A percentile compares a stretch with the other conserved stretches of the same genome.
Evolutionary conservation across 2,797 vertebrate species (phyloP).

Genomic region (Myotis planiceps): DNA sequence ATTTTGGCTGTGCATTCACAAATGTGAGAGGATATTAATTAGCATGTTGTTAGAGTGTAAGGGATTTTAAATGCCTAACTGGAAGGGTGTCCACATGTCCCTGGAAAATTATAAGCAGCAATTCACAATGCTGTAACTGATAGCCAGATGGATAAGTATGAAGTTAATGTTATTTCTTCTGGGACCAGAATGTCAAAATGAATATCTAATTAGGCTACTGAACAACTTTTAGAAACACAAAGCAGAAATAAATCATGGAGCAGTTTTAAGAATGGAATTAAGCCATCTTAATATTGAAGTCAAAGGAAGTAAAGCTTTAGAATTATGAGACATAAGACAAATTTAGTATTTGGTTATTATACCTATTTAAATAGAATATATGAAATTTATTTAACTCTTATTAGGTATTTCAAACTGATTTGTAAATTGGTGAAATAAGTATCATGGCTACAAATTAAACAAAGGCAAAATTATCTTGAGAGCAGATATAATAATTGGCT

Average conservation of each 20-base stretch:
- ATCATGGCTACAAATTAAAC: background rate
- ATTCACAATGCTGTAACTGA: slow-evolving; percentile 82
- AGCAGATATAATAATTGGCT: background rate
- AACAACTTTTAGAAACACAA: slow-evolving; percentile 69
- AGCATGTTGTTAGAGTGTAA: slow-evolving; percentile 84
- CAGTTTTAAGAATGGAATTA: slow-evolving; percentile 74
- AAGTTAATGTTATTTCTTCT: slow-evolving; percentile 85
- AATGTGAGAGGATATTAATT: slow-evolving; percentile 83
- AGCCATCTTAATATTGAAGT: slow-evolving; percentile 80
- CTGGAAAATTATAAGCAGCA: slow-evolving; percentile 84
- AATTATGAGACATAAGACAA: slow-evolving; percentile 76
- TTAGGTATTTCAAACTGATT: background rate
- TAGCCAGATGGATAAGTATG: slow-evolving; percentile 87
- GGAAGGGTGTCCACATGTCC: slow-evolving; percentile 81
- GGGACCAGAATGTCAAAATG: slow-evolving; percentile 85
- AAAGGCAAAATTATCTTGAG: slow-evolving; percentile 15
- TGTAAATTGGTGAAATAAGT: background rate
- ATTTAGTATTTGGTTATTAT: slow-evolving; percentile 62
- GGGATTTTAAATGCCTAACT: slow-evolving; percentile 84
- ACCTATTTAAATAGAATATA: slow-evolving; percentile 23
- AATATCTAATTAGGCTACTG: slow-evolving; percentile 82
- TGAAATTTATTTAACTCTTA: background rate
- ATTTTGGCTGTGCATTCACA: slow-evolving; percentile 68
- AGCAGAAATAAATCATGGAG: slow-evolving; percentile 83
- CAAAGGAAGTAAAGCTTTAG: slow-evolving; percentile 64